Percentiles rank a stretch among this genome's conserved stretches.
Evolutionary conservation across 2,888 invertebrate species (phyloP).

Genomic region (Tenthredo scrophulariae): DNA sequence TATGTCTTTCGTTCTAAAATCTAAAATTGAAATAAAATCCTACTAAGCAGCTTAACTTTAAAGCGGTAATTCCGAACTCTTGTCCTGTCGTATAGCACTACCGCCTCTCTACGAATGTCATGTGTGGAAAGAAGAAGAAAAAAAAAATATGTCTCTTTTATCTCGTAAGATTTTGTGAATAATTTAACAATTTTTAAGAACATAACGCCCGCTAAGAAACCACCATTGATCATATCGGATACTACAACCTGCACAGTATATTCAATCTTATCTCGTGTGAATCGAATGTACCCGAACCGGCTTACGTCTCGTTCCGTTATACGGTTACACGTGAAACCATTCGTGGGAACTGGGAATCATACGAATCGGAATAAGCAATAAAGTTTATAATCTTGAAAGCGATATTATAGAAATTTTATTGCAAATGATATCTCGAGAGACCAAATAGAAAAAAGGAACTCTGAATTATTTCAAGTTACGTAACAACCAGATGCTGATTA

Average conservation of each 20-base stretch:
- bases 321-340: background rate
- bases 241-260: background rate
- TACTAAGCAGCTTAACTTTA: constrained; percentile 28
- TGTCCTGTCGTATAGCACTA: background rate
- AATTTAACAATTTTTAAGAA: background rate
- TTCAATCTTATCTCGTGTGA: constrained; percentile 32
- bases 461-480: background rate
- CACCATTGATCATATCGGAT: constrained; percentile 38
- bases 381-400: constrained; percentile 1
- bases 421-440: background rate
- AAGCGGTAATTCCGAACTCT: background rate
- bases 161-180: constrained; percentile 5
- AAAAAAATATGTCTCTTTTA: background rate
- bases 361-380: background rate
- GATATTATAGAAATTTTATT: background rate
- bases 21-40: constrained; percentile 3
- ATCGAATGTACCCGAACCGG: constrained; percentile 8
- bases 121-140: background rate
- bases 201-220: background rate
- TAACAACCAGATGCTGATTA: background rate
- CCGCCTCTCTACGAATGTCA: background rate
- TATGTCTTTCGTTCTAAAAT: background rate
- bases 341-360: constrained; percentile 31
- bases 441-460: background rate
- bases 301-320: background rate